These are phyloP conservation scores for Rotaria sp. DNA, from an alignment of 2,888 invertebrate genomes.

Conservation along the genomic window DNA sequence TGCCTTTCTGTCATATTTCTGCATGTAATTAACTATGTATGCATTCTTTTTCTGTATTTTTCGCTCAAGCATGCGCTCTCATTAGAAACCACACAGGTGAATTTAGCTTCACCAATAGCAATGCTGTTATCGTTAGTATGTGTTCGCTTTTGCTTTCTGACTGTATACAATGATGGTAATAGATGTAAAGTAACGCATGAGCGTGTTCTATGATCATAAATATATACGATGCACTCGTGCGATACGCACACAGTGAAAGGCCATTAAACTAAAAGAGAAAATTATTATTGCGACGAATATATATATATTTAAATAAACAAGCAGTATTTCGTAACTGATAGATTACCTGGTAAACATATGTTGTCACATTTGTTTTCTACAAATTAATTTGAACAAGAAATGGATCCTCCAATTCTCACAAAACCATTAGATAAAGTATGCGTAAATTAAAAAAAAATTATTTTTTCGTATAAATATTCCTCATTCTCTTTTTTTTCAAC, in stretches of 20 bases:
- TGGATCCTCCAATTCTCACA: not conserved
- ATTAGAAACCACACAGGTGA: not conserved
- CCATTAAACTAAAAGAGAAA: not conserved
- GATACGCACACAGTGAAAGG: not conserved
- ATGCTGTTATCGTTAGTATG: not conserved
- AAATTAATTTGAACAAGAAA: not conserved
- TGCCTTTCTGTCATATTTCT: not conserved
- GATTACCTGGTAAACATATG: not conserved
- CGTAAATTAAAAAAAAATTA: not conserved
- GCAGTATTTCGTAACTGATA: not conserved
- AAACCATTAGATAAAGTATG: not conserved
- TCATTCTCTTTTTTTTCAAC: not conserved
- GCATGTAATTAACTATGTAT: not conserved
- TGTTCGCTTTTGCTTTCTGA: not conserved
- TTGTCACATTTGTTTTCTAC: not conserved
- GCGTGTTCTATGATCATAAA: not conserved
- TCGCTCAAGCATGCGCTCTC: not conserved
- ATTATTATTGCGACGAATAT: not conserved
- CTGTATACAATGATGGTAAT: not conserved
- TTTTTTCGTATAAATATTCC: not conserved
- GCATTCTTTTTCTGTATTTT: not conserved
- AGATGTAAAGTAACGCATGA: not conserved
- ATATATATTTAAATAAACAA: not conserved
- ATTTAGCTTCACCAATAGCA: not conserved
- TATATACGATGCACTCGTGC: not conserved